Base-by-base conservation (phyloP, 2,797 vertebrate species). In the Varecia variegata region DNA sequence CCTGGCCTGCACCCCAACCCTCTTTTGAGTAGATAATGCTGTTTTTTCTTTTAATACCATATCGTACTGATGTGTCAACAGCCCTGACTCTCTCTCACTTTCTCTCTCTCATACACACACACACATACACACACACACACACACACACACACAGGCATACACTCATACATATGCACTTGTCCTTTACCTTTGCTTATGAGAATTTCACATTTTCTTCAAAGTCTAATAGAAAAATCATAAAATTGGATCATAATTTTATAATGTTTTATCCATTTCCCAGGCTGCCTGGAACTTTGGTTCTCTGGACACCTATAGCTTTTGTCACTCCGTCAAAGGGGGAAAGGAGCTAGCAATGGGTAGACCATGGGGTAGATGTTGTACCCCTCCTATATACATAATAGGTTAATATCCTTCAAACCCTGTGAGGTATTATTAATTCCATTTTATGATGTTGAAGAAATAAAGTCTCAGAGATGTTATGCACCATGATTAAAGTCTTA, bases 1-100 rank as follows among this genome's bases (percentile, higher is more conserved):
- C 32, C 8, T n/a, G 52, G 35, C 3, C 5, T 10, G n/a, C 5
- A 71, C 2, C 1, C 23, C 2, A 20, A 20, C 12, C 12, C 17
- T 45, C 32, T 77, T 4, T 40, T 79, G 13, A 65, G 13, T 25
- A 54, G 43, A 6, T 12, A 30, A n/a, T 25, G 12, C 6, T 73
- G 7, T 35, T 43, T 6, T 70, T 20, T 40, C n/a, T 54, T 32
- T 23, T 56, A 23, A 56, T 56, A 17, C 45, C 25, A 14, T n/a
- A 11, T 35, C 15, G 20, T 56, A 35, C 9, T 38, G n/a, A 52
- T 27, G 0, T 12, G 4, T 12, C 35, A 47, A 30, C 3, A 47
- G 11, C 23, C 21, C 18, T 23, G 6, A 73, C 10, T 38, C 23
- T 38, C 50, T 32, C 14, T 35, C 30, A 38, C 21, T 45, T 4